Evolutionary conservation across 1,140 invertebrate genomes (phyloP).

Genomic region (Lepidurus packardi): DNA sequence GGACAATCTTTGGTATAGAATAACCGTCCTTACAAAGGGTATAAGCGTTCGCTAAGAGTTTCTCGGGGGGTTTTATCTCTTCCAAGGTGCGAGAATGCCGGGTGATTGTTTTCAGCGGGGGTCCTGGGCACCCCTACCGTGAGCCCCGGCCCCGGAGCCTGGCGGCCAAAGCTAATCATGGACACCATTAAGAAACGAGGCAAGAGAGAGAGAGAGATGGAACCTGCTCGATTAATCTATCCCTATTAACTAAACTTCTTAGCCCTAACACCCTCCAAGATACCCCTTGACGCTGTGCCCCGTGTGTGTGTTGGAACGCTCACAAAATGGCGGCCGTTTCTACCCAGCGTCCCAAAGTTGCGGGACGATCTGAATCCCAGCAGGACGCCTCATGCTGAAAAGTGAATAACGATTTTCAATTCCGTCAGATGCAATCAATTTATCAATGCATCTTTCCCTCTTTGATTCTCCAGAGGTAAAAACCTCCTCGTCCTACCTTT

Average conservation of each 20-base stretch:
- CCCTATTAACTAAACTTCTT: background rate
- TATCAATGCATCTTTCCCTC: slow-evolving; percentile 10
- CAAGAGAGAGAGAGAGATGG: background rate
- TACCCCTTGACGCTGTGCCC: too few relatives aligned
- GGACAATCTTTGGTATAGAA: background rate
- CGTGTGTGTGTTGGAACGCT: too few relatives aligned
- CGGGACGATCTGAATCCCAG: slow-evolving; percentile 16
- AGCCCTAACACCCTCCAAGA: background rate
- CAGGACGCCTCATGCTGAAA: background rate
- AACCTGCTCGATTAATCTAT: background rate
- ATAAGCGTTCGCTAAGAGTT: background rate
- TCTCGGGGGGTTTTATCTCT: background rate
- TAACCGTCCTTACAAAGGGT: background rate
- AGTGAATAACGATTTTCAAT: slow-evolving; percentile 22
- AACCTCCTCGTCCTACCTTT: background rate
- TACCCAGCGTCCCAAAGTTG: background rate
- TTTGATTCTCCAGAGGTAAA: background rate
- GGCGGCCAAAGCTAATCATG: slow-evolving; percentile 18
- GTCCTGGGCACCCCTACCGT: slow-evolving; percentile 7
- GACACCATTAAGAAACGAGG: background rate
- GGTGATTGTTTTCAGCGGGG: slow-evolving; percentile 14
- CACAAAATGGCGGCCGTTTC: too few relatives aligned
- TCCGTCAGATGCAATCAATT: slow-evolving; percentile 19
- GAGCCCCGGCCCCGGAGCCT: background rate
- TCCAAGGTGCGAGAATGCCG: slow-evolving; percentile 17